These are phyloP conservation scores for Phrynosoma platyrhinos DNA, from an alignment of 2,113 vertebrate species.

Conservation along the genomic window DNA sequence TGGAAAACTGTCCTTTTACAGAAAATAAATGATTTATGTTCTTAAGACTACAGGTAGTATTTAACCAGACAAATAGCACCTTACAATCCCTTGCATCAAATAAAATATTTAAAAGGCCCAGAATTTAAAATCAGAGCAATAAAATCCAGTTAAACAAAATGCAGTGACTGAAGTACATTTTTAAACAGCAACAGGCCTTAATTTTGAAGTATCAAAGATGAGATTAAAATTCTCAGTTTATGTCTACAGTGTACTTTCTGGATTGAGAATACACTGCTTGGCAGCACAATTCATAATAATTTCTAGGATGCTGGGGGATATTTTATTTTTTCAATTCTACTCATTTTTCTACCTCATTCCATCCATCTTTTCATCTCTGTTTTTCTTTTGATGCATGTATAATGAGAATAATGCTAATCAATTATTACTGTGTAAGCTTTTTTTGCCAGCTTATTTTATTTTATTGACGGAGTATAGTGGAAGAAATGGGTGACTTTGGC, in stretches of 20 bases:
- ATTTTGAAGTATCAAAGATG: rapidly evolving
- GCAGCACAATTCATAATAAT: not conserved
- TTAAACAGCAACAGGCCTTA: not conserved
- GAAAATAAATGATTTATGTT: constrained; percentile 27
- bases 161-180: constrained; percentile 18
- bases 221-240: not conserved
- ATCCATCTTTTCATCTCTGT: not conserved
- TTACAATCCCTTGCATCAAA: constrained; percentile 30
- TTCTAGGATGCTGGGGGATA: not conserved
- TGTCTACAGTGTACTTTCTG: not conserved
- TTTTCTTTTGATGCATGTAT: no score
- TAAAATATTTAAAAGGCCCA: constrained; percentile 20
- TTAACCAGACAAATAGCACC: constrained; percentile 52
- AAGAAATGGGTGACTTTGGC: no score
- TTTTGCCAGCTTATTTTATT: no score
- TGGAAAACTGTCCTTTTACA: constrained; percentile 56
- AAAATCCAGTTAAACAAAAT: not conserved
- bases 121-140: constrained; percentile 34
- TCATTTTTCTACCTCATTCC: no score
- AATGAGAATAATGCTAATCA: no score
- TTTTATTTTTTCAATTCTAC: not conserved
- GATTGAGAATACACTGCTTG: not conserved
- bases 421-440: no score
- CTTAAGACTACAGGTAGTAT: constrained; percentile 42
- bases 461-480: no score